Evolutionary conservation across 2,113 vertebrate species (phyloP), one percentile per base, ranked within the genome.

Genomic region (Lepidothrix coronata): DNA sequence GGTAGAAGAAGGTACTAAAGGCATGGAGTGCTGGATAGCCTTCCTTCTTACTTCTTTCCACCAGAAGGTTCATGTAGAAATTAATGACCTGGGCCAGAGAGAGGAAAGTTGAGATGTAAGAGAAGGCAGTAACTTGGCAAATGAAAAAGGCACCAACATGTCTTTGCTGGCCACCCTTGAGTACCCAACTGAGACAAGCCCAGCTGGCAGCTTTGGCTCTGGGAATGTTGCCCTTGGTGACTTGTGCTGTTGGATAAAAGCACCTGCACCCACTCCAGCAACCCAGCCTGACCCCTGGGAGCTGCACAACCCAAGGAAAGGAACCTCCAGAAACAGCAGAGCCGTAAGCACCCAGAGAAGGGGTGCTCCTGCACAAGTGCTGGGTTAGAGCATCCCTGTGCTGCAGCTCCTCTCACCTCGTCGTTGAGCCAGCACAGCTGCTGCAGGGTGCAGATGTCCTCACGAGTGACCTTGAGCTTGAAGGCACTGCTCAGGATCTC

Each of bases 1-100:
- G 98, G 54, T 98, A 99, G 93, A 99, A 99, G 97, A 99, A 99
- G 57, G 99, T 99, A 97, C 97, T 99, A 79, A 99, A 99, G 41
- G 98, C 98, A 78, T 99, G 98, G 83, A 99, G 98, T 84, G 97
- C 88, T 46, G 98, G 96, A 59, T 97, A 97, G 8, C 95, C 96
- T 48, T 97, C 96, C 33, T 97, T 95, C 63, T 98, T 98, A 75
- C 92, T 97, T 79, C 98, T 98, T 92, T 99, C 98, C 97, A 99
- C 89, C 77, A 99, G 94, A 88, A 99, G 98, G 90, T 97, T 98
- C 94, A 99, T 98, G 97, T 99, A 99, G 98, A 99, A 99, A 97
- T 99, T 99, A 61, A 99, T 99, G 57, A 99, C 97, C 99, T 99
- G 58, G 58, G 92, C 33, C 43, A 82, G 5, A 79, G 37, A 74